Evolutionary conservation across 2,888 invertebrate species (phyloP).

Genomic region (Lymantria dispar): DNA sequence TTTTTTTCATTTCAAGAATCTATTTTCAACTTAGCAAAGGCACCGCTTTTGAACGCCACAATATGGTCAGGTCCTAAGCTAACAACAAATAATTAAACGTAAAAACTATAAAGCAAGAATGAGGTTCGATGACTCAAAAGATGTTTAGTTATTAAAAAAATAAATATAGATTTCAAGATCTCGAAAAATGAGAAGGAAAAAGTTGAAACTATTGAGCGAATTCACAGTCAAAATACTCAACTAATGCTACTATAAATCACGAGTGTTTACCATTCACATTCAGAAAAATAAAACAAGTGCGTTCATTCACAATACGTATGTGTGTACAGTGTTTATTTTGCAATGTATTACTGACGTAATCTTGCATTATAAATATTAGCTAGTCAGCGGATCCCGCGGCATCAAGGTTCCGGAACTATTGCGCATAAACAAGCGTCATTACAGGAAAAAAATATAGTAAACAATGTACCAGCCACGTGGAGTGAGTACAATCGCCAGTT

Average conservation of each 20-base stretch:
- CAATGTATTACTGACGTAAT: not conserved
- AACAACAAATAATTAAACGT: not conserved
- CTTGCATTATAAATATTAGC: conserved; percentile 16
- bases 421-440: conserved; percentile 18
- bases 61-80: conserved; percentile 5
- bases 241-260: conserved; percentile 16
- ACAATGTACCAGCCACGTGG: conserved; percentile 38
- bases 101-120: not conserved
- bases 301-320: conserved; percentile 23
- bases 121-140: not conserved
- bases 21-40: too few relatives aligned
- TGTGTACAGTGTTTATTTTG: conserved; percentile 9
- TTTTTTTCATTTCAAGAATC: too few relatives aligned
- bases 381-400: conserved; percentile 8
- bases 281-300: conserved; percentile 20
- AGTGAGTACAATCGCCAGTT: conserved; percentile 33
- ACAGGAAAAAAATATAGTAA: conserved; percentile 33
- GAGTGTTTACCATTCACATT: conserved; percentile 16
- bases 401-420: conserved; percentile 20
- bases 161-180: not conserved
- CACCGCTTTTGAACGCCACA: not conserved
- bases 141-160: not conserved
- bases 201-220: not conserved
- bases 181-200: not conserved
- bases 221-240: not conserved